Conservation (phyloP, 1,140 invertebrate species). For the Laupala kohalensis region DNA sequence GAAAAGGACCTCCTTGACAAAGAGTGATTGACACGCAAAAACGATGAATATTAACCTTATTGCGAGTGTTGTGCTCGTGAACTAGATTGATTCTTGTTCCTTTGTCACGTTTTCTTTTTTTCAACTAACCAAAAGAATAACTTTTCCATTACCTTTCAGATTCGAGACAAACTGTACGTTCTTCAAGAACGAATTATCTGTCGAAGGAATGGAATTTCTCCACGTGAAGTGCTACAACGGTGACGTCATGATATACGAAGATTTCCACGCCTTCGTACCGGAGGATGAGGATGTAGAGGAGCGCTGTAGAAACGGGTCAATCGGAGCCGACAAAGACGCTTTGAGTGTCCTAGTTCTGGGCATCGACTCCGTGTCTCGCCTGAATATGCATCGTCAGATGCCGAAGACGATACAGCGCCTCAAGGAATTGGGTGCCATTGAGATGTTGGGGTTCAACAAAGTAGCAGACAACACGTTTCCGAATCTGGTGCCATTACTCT, state of each 20-base stretch:
- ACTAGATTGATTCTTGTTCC: too few relatives aligned
- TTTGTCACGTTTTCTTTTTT: too few relatives aligned
- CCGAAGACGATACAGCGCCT: constrained; percentile 50
- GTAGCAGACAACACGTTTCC: constrained; percentile 73
- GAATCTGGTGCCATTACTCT: constrained; percentile 59
- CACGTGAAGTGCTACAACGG: constrained; percentile 41
- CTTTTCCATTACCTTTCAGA: too few relatives aligned
- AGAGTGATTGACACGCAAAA: too few relatives aligned
- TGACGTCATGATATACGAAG: constrained; percentile 39
- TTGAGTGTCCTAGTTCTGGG: constrained; percentile 67
- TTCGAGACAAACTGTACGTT: constrained; percentile 29
- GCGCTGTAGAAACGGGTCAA: constrained; percentile 21
- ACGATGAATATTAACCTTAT: too few relatives aligned
- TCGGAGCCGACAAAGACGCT: constrained; percentile 18
- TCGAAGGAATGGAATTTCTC: constrained; percentile 46
- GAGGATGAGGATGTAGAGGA: constrained; percentile 26
- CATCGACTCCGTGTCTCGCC: constrained; percentile 69
- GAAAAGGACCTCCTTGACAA: too few relatives aligned
- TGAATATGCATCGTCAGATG: constrained; percentile 75
- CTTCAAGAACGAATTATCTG: constrained; percentile 29
- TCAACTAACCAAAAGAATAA: too few relatives aligned
- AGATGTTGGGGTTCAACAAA: constrained; percentile 68
- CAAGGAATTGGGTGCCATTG: constrained; percentile 34
- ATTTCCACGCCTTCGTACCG: constrained; percentile 53
- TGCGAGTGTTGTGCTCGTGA: too few relatives aligned